Conservation (phyloP, 2,888 invertebrate species). For the Euspilapteryx auroguttella region DNA sequence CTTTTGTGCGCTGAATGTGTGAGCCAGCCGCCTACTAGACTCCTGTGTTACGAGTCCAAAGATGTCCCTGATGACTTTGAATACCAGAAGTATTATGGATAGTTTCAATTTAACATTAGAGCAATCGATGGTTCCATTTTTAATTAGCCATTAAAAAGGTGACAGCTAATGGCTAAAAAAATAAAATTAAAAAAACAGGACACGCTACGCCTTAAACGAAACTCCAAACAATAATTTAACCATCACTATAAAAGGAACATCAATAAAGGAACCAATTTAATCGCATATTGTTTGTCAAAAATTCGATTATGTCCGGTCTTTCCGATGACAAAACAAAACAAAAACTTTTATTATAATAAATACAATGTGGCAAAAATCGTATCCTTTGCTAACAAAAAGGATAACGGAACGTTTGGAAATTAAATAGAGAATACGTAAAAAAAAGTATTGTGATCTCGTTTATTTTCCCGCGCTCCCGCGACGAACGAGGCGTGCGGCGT, state of each 20-base stretch:
- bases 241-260: conserved; percentile 26
- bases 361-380: conserved; percentile 19
- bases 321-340: conserved; percentile 31
- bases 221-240: conserved; percentile 26
- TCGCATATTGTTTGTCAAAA: conserved; percentile 50
- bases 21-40: conserved; percentile 14
- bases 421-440: conserved; percentile 39
- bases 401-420: conserved; percentile 36
- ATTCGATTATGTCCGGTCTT: conserved; percentile 44
- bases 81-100: too few species aligned
- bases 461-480: conserved; percentile 41
- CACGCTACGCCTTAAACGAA: too few species aligned
- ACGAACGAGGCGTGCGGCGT: conserved; percentile 58
- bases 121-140: too few species aligned
- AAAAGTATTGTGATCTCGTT: conserved; percentile 31
- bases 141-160: too few species aligned
- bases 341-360: conserved; percentile 11
- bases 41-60: conserved; percentile 22
- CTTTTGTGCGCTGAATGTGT: conserved; percentile 10
- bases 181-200: too few species aligned
- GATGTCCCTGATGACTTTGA: too few species aligned
- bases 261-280: conserved; percentile 51
- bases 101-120: too few species aligned
- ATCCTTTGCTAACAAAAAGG: conserved; percentile 23
- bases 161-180: too few species aligned